Base-by-base conservation (phyloP, 1,140 invertebrate species). In the Wiebesia pumilae region DNA sequence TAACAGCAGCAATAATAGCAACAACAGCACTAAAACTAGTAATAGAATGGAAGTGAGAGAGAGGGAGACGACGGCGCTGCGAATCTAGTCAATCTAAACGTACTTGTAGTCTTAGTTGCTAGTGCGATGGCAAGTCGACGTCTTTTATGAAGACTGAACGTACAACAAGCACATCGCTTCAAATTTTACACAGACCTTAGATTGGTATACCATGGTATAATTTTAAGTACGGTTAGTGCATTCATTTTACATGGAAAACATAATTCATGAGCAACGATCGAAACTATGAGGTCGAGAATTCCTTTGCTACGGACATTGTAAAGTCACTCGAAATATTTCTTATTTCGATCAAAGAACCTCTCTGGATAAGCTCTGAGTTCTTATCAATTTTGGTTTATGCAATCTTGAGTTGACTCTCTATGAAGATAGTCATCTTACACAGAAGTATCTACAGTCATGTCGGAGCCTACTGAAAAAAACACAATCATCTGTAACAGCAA, bases 401-500 rank as follows among this genome's bases (percentile, higher is more conserved):
- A 27, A 1, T 19, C 9, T 12, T 54, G 19, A 2, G 16, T 54
- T 16, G 19, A 16, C 10, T 62, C 24, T 62, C 24, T 62, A 62
- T 27, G 24, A 0, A 62, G 24, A 62, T 62, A 27, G 3, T 62
- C 21, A 14, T 62, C 10, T 4, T 62, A 14, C 3, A 27, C 3
- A 62, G 27, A 27, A 24, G 27, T 62, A 27, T 3, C 21, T 27
- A 19, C 33, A 58, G 16, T 9, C 38, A 92, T 92, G 91, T 89
- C 91, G 19, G 88, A 91, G 43, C 84, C 84, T 2, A 90, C 87
- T 71, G 77, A 88, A 10, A 91, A 89, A 67, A 83, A 87, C 33
- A 12, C 86, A 14, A 47, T 89, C 67, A 91, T 91, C 79, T 89
- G 84, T 67, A 84, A 88, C 19, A 85, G 65, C 43, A 92, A 90